A percentile compares a stretch with the other conserved stretches of the same genome.
These are phyloP conservation scores for Eurytoma californica DNA, from an alignment of 2,888 invertebrate species.

Conservation along the genomic window DNA sequence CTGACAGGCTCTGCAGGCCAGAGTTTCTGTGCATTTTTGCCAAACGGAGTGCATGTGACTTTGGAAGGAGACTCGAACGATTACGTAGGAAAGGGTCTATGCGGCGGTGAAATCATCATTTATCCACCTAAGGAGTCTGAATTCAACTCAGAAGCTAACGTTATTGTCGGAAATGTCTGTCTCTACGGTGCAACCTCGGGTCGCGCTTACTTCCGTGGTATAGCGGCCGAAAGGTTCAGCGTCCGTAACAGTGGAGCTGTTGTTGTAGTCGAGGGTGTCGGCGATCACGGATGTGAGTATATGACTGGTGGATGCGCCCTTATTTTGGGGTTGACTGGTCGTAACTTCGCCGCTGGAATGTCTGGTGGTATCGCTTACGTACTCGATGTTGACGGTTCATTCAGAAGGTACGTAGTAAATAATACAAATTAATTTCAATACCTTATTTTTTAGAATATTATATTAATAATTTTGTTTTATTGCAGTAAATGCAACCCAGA, in stretches of 20 bases:
- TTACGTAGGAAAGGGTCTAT: constrained; percentile 97
- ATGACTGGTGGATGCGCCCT: constrained; percentile 97
- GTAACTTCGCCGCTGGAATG: constrained; percentile 99
- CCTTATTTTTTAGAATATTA: constrained; percentile 11
- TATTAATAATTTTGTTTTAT: not conserved
- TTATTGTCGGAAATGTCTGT: constrained; percentile 98
- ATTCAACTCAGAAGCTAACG: constrained; percentile 94
- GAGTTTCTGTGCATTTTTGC: constrained; percentile 98
- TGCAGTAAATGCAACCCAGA: constrained; percentile 92
- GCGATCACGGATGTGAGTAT: constrained; percentile 99
- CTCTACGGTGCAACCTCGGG: constrained; percentile 98
- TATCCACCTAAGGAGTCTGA: constrained; percentile 91
- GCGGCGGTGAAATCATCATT: constrained; percentile 95
- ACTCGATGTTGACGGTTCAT: constrained; percentile 91
- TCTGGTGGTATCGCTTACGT: constrained; percentile 97
- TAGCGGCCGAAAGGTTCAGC: constrained; percentile 98
- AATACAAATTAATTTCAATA: not conserved
- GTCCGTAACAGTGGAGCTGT: constrained; percentile 97
- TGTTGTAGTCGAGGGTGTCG: constrained; percentile 98
- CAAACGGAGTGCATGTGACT: constrained; percentile 90
- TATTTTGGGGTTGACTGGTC: constrained; percentile 94
- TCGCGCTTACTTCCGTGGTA: constrained; percentile 94
- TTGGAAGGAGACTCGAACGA: constrained; percentile 99
- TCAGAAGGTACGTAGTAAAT: constrained; percentile 77
- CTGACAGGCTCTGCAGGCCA: constrained; percentile 97